Evolutionary conservation across 2,888 invertebrate species (phyloP).

Genomic region (Microchrysa polita): DNA sequence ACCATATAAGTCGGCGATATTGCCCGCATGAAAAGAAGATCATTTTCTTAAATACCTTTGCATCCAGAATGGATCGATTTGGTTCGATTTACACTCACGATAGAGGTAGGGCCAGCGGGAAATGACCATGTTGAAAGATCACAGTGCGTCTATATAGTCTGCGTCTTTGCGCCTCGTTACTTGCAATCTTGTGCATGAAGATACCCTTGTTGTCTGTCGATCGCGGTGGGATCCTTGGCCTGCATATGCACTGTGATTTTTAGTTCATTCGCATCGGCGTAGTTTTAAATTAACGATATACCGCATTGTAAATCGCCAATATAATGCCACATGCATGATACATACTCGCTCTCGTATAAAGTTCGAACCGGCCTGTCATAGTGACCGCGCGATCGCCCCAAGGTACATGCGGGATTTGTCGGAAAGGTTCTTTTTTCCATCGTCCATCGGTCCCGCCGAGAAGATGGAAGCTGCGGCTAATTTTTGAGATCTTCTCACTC

Average conservation of each 20-base stretch:
- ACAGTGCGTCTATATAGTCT: neutral
- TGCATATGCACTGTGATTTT: slow-evolving; percentile 3
- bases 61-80: slow-evolving; percentile 25
- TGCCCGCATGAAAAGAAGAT: neutral
- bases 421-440: slow-evolving; percentile 7
- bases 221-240: slow-evolving; percentile 18
- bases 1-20: no score
- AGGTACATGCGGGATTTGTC: slow-evolving; percentile 39
- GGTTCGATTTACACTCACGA: neutral
- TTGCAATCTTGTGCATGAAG: neutral
- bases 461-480: slow-evolving; percentile 8
- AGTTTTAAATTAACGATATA: slow-evolving; percentile 38
- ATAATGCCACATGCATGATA: slow-evolving; percentile 22
- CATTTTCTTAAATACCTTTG: slow-evolving; percentile 29
- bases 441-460: neutral
- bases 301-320: slow-evolving; percentile 42
- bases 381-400: slow-evolving; percentile 26
- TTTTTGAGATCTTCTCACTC: slow-evolving; percentile 18
- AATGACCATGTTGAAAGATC: neutral
- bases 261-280: slow-evolving; percentile 23
- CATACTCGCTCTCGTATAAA: no score
- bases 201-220: no score
- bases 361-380: neutral
- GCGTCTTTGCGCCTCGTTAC: neutral
- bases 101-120: neutral